Evolutionary conservation across 2,888 invertebrate genomes (phyloP).

Genomic region (Antitype chi): DNA sequence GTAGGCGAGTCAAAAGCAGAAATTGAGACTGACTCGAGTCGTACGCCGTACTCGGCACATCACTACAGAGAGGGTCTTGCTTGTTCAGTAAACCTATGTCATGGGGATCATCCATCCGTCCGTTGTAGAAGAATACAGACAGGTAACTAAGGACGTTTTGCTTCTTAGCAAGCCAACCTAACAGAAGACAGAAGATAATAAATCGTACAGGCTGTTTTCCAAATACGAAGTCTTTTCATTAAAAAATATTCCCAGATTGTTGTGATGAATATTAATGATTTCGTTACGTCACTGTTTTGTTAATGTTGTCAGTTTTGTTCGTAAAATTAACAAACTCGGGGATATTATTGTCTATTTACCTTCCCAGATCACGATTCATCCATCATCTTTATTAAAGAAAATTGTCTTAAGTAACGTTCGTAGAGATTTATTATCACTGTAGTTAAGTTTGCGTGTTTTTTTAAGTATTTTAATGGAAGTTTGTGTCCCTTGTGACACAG

Average conservation of each 20-base stretch:
- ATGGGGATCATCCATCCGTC: not conserved
- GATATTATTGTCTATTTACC: slow-evolving; percentile 39
- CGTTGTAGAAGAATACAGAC: not conserved
- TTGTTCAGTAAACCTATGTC: not conserved
- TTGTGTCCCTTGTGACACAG: not conserved
- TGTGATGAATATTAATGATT: slow-evolving; percentile 53
- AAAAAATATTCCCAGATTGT: slow-evolving; percentile 20
- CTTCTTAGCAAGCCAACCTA: not conserved
- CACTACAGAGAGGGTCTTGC: not conserved
- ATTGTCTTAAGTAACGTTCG: not conserved
- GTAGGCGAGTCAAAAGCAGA: no score
- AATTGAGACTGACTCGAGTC: no score
- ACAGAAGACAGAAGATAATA: slow-evolving; percentile 6
- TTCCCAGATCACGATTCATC: slow-evolving; percentile 29
- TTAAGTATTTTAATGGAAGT: no score
- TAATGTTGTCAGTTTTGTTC: slow-evolving; percentile 43
- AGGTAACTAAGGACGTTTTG: not conserved
- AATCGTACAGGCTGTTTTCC: slow-evolving; percentile 26
- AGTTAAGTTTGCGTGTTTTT: not conserved
- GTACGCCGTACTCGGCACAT: no score
- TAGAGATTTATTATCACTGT: slow-evolving; percentile 1
- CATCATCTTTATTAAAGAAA: slow-evolving; percentile 33
- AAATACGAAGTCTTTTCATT: slow-evolving; percentile 14
- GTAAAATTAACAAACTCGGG: slow-evolving; percentile 46
- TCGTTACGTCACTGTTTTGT: slow-evolving; percentile 39